Evolutionary conservation across 92 coral and sea anemone species (phyloP), one percentile per base, ranked within the genome.

Genomic region (Palythoa caribaeorum): DNA sequence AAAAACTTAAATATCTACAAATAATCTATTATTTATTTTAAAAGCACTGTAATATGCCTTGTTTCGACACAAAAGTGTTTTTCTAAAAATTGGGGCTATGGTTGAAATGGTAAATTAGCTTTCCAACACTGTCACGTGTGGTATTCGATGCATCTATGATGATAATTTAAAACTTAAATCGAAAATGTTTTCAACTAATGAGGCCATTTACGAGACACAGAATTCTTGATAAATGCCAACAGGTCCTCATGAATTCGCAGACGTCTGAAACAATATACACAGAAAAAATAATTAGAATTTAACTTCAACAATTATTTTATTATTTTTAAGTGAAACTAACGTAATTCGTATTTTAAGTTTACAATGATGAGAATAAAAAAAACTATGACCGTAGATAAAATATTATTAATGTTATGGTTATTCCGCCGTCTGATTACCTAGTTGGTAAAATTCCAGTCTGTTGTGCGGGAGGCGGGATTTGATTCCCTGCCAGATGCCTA

Each of bases 251-350:
- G 86, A 71, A 37, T 13, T 78, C 60, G 86, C 14, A 59, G 63
- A 20, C n/a, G 60, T 66, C 86, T 81, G 86, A 81, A 81, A 81
- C 44, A 19, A 81, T 81, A 81, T 71, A 81, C 86, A 81, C 55
- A 81, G 75, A 70, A 70, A 70, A 70, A 66, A 20, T 5, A 37
- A 81, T 81, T 66, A 81, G 86, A 81, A 81, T 65, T 40, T 62
- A 17, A 20, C 37, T 66, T 81, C 6, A 28, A 66, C 40, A 60
- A 65, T 6, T 20, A 57, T 9, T 8, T 47, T 1, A 37, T 10
- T 21, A 38, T 9, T 38, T 38, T 63, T 7, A 80, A 10, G 13
- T 68, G 39, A 9, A 68, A 19, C 6, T 13, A 57, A 59, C 65
- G 12, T 59, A 13, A 59, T 59, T 57, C 1, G 3, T 59, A 59